Percentiles rank a stretch among this genome's conserved stretches.
These are phyloP conservation scores for Sciurus carolinensis DNA, from an alignment of 2,797 vertebrate genomes.

Conservation along the genomic window DNA sequence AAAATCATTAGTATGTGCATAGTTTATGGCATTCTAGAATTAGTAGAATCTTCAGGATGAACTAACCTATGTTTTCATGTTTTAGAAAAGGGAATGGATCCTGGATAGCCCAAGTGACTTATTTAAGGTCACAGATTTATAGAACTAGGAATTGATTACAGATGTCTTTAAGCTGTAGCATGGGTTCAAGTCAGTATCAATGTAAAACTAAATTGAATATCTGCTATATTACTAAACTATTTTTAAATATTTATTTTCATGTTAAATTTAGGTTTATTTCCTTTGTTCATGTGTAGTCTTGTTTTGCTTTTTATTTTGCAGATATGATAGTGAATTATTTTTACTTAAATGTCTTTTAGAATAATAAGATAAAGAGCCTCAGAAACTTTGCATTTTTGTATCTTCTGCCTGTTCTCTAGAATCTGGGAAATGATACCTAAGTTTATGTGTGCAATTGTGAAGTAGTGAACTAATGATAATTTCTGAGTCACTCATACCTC, in stretches of 20 bases:
- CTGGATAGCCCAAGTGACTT: no score
- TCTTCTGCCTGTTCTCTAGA: no score
- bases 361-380: no score
- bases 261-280: slow-evolving; percentile 22
- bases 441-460: neutral
- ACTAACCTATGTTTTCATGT: neutral
- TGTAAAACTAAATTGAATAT: neutral
- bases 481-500: neutral
- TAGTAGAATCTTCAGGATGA: neutral
- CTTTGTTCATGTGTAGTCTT: neutral
- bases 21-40: slow-evolving; percentile 18
- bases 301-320: neutral
- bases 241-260: slow-evolving; percentile 24
- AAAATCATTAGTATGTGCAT: neutral
- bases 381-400: no score
- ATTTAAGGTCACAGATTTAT: no score
- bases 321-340: neutral
- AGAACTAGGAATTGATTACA: neutral
- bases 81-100: neutral
- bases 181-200: neutral
- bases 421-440: neutral
- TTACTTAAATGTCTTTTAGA: no score
- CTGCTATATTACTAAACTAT: neutral
- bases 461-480: slow-evolving; percentile 5
- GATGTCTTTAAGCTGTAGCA: neutral